phyloP scores from a whole-genome alignment of 2,797 vertebrate genomes.

The Loris lydekkerianus region DNA sequence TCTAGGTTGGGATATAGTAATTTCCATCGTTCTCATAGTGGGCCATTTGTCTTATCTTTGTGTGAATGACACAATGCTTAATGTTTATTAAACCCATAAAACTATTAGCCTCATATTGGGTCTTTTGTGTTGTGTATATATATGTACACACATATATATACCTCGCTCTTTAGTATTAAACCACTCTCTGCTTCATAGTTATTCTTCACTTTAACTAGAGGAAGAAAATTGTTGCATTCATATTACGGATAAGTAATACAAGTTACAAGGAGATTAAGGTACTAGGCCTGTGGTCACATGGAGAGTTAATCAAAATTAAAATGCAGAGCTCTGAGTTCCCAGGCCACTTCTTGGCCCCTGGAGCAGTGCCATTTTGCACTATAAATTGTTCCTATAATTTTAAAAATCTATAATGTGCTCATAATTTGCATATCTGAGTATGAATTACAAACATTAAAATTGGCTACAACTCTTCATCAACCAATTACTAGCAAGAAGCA shows the following conservation, averaged over 20 bases:
- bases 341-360: slow-evolving; percentile 53
- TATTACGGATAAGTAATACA: slow-evolving; percentile 46
- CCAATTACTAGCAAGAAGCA: slow-evolving; percentile 72
- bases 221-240: slow-evolving; percentile 12
- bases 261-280: slow-evolving; percentile 44
- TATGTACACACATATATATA: background rate
- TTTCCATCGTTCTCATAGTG: slow-evolving; percentile 30
- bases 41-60: slow-evolving; percentile 34
- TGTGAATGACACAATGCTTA: background rate
- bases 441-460: slow-evolving; percentile 81
- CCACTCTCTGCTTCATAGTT: slow-evolving; percentile 9
- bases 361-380: slow-evolving; percentile 69
- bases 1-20: background rate
- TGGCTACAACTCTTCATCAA: slow-evolving; percentile 73
- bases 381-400: slow-evolving; percentile 75
- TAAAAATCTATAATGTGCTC: slow-evolving; percentile 76
- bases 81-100: slow-evolving; percentile 34
- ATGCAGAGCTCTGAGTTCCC: slow-evolving; percentile 68
- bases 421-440: slow-evolving; percentile 79
- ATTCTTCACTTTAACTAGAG: slow-evolving; percentile 48
- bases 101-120: background rate
- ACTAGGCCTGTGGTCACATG: slow-evolving; percentile 36
- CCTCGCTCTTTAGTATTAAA: slow-evolving; percentile 7
- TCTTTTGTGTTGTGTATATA: background rate
- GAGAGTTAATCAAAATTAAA: slow-evolving; percentile 75